These are phyloP conservation scores for Zenarchopterus dispar DNA, from an alignment of 2,797 vertebrate genomes.

Conservation along the genomic window DNA sequence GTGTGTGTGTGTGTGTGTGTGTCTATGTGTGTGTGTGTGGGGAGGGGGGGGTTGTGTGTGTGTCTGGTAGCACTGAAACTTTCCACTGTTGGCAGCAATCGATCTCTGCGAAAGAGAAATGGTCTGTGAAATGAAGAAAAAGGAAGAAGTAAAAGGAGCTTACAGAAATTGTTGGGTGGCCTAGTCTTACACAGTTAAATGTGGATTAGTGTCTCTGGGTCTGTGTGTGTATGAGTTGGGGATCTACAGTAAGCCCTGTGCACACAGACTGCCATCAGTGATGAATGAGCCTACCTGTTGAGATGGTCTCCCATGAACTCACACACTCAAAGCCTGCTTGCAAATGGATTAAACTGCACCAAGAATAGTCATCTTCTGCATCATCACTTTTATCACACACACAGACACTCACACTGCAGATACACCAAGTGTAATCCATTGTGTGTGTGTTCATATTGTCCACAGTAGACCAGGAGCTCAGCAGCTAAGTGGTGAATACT, in stretches of 20 bases:
- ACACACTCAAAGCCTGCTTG: slow-evolving; percentile 26
- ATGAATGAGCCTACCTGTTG: slow-evolving; percentile 64
- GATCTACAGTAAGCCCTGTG: slow-evolving; percentile 50
- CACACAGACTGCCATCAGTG: slow-evolving; percentile 52
- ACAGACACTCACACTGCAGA: slow-evolving; percentile 1
- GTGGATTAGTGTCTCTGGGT: slow-evolving; percentile 29
- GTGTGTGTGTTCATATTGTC: slow-evolving; percentile 25
- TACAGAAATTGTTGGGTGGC: slow-evolving; percentile 57
- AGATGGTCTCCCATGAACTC: slow-evolving; percentile 40
- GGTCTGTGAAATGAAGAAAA: slow-evolving; percentile 51
- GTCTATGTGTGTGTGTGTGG: neutral
- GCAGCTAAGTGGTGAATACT: slow-evolving; percentile 48
- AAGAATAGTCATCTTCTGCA: slow-evolving; percentile 53
- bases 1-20: neutral
- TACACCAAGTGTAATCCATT: no score
- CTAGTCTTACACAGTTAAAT: slow-evolving; percentile 28
- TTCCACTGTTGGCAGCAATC: slow-evolving; percentile 55
- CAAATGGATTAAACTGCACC: slow-evolving; percentile 50
- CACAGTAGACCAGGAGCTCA: slow-evolving; percentile 45
- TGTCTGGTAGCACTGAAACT: slow-evolving; percentile 6
- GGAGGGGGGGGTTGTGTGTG: neutral
- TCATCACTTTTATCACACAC: slow-evolving; percentile 31
- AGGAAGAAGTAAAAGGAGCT: slow-evolving; percentile 41
- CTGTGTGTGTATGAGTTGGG: slow-evolving; percentile 19
- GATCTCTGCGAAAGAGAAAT: slow-evolving; percentile 53